Evolutionary conservation across 2,797 vertebrate genomes (phyloP), one percentile per base, ranked within the genome.

Genomic region (Halcyon smyrnensis): DNA sequence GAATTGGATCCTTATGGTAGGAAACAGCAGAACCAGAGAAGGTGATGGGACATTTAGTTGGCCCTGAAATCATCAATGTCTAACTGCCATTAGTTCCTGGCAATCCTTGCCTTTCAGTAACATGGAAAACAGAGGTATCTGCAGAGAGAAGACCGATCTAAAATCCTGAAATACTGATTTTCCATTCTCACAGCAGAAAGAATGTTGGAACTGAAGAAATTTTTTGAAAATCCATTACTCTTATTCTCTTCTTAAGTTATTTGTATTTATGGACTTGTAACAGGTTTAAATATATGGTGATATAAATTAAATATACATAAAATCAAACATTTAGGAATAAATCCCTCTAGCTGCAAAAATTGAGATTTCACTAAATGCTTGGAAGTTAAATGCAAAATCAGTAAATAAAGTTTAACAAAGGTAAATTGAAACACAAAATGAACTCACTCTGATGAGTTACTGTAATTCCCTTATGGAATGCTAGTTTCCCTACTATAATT

Each of bases 391-490:
- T 56, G 81, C 30, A 95, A 93, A 91, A 84, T 34, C 43, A 88
- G 67, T 93, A 90, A 96, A 95, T 96, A 96, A 95, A 97, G 87
- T 96, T 93, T 88, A 97, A 96, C 63, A 86, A 89, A 96, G 80
- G 41, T 94, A 92, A 95, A 93, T 48, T 94, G 90, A 97, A 95
- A 95, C 84, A 73, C 88, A 94, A 95, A 94, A 97, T 78, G 57
- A 96, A 97, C 89, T 96, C 59, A 65, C 85, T 95, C 93, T 85
- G 86, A 94, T 87, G 89, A 96, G 94, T 94, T 97, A 93, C 94
- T 77, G 73, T 91, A 97, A 96, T 95, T 97, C 87, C 95, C 95
- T 84, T 96, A 93, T 88, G 92, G 91, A 96, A 96, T 96, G 45
- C 60, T 93, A 39, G 90, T 96, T 97, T 97, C 88, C 90, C 27